Evolutionary conservation across 2,888 invertebrate species (phyloP), one percentile per base, ranked within the genome.

Genomic region (Tiliacea citrago): DNA sequence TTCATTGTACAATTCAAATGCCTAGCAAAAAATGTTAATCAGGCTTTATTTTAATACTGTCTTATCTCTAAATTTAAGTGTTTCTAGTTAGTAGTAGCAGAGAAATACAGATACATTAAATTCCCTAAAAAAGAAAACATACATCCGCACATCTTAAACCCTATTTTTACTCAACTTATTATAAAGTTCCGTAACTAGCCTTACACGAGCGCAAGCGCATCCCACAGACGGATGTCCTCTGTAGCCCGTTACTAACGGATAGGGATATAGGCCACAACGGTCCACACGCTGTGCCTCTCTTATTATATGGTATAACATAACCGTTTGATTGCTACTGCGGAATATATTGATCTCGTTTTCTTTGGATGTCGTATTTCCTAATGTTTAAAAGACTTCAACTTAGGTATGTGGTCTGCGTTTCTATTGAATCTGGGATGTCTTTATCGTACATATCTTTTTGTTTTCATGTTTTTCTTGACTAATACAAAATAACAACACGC

Each of bases 191-290:
- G 73, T 77, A 75, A 81, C 49, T 12, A 49, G 47, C 75, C 68
- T 70, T 73, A 72, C 68, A 70, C 45, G 49, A 63, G 70, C 78
- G 74, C 81, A 72, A 67, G 68, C 49, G 77, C 75, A 84, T 81
- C 75, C 76, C 80, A 68, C 69, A 78, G 89, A 85, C 93, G 93
- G 92, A 92, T 92, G 90, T 93, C 93, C 91, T 90, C 86, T 84
- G 90, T 81, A 87, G 82, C 83, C 92, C 93, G 92, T 92, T 91
- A 92, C 77, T 87, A 88, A 86, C 91, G 88, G 91, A 89, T 88
- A 89, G 89, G 88, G 90, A 92, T 92, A 92, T 92, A 86, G 93
- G 92, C 65, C 92, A 84, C 92, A 92, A 91, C 91, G 92, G 90
- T 91, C 77, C 75, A 45, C 76, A 39, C 60, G 29, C 63, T 51